Evolutionary conservation across 2,113 vertebrate genomes (phyloP).

Genomic region (Thunnus thynnus): DNA sequence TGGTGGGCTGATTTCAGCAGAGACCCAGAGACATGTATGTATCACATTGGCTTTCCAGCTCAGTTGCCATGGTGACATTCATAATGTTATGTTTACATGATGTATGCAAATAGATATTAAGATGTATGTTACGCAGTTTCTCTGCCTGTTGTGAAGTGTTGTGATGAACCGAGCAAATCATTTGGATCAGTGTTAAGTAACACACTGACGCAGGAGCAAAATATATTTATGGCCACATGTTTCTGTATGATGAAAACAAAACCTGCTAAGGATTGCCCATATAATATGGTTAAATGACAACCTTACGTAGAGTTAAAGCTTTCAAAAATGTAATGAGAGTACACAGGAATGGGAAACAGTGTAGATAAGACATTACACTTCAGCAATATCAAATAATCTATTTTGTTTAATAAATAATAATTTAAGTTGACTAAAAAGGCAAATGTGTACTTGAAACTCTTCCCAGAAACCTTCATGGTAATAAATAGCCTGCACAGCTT

Average conservation of each 20-base stretch:
- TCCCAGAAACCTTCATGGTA: background rate
- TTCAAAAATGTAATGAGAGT: background rate
- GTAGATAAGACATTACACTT: background rate
- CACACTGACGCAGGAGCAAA: background rate
- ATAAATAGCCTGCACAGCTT: slow-evolving; percentile 17
- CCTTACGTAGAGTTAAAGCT: background rate
- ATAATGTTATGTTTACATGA: slow-evolving; percentile 11
- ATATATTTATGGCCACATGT: background rate
- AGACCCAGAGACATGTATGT: slow-evolving; percentile 6
- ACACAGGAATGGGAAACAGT: background rate
- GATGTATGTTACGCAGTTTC: background rate
- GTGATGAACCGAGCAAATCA: background rate
- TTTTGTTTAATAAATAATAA: slow-evolving; percentile 63
- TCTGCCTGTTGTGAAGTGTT: background rate
- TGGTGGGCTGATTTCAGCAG: slow-evolving; percentile 27
- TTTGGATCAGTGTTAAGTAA: background rate
- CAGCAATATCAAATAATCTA: background rate
- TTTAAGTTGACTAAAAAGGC: slow-evolving; percentile 33
- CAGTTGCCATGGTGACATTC: slow-evolving; percentile 47
- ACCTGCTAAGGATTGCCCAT: background rate
- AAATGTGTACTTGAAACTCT: slow-evolving; percentile 10
- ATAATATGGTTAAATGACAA: background rate
- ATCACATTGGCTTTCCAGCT: slow-evolving; percentile 8
- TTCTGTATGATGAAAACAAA: background rate
- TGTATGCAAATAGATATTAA: background rate